Conservation (phyloP, 1,140 invertebrate species). For the Dendroctonus ponderosae region DNA sequence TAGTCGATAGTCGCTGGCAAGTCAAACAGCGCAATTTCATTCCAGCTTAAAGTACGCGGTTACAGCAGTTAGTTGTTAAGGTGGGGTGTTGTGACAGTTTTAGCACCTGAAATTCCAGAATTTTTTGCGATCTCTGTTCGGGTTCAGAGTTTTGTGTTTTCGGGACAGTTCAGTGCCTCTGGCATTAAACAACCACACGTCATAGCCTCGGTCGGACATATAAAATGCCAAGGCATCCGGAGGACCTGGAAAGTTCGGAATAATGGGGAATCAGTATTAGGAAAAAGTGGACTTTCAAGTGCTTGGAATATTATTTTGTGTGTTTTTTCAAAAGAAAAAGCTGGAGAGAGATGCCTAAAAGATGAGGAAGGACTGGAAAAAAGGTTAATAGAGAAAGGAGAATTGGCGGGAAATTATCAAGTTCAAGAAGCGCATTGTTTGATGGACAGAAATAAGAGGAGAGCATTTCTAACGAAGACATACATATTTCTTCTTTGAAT, state of each 20-base stretch:
- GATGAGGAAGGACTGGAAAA: background rate
- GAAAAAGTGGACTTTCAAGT: background rate
- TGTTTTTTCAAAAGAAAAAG: background rate
- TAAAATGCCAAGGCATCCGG: conserved; percentile 40
- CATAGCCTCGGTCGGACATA: conserved; percentile 45
- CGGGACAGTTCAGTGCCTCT: conserved; percentile 67
- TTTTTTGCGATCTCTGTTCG: conserved; percentile 16
- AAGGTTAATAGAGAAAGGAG: background rate
- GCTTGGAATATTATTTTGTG: background rate
- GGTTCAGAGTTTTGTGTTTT: conserved; percentile 53
- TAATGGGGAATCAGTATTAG: no score
- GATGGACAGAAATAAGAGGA: no score
- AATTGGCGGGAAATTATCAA: no score
- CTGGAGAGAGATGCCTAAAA: no score
- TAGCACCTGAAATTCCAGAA: conserved; percentile 30
- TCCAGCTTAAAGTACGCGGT: conserved; percentile 31
- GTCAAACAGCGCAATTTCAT: conserved; percentile 56
- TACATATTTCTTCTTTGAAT: no score
- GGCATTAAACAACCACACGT: conserved; percentile 68
- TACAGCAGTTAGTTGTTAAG: background rate
- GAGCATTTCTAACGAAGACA: no score
- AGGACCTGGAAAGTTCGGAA: conserved; percentile 21
- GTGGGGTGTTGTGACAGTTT: background rate
- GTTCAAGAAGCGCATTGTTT: no score
- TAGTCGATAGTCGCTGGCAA: conserved; percentile 61